Evolutionary conservation across 2,113 vertebrate genomes (phyloP).

Genomic region (Ammodytes marinus): DNA sequence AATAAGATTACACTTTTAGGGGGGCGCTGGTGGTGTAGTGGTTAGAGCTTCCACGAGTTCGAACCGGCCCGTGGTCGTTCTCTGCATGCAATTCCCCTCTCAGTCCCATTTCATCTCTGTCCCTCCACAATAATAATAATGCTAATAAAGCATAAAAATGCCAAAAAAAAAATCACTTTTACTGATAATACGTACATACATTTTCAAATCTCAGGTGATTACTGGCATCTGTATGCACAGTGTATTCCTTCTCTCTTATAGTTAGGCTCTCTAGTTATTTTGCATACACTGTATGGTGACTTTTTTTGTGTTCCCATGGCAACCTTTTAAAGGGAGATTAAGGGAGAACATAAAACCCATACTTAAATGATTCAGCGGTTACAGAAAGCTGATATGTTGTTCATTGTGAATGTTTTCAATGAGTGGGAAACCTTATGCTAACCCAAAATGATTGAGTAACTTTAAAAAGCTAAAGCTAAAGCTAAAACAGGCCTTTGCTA

Average conservation of each 20-base stretch:
- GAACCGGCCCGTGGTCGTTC: too few relatives aligned
- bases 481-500: conserved; percentile 8
- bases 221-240: background rate
- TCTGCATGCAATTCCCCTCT: too few relatives aligned
- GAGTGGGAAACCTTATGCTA: background rate
- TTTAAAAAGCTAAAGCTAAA: background rate
- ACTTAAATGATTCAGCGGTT: background rate
- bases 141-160: too few relatives aligned
- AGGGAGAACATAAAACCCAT: background rate
- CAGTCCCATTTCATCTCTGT: too few relatives aligned
- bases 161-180: background rate
- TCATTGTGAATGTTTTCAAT: conserved; percentile 7
- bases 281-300: background rate
- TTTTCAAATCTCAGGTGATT: conserved; percentile 19
- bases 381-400: conserved; percentile 10
- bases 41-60: too few relatives aligned
- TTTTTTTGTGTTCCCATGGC: background rate
- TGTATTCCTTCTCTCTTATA: background rate
- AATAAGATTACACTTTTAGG: background rate
- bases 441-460: background rate
- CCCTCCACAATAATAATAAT: too few relatives aligned
- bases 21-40: too few relatives aligned
- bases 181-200: background rate
- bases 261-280: background rate
- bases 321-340: background rate